Conservation (phyloP, 2,888 invertebrate species). For the Heliconius sara region DNA sequence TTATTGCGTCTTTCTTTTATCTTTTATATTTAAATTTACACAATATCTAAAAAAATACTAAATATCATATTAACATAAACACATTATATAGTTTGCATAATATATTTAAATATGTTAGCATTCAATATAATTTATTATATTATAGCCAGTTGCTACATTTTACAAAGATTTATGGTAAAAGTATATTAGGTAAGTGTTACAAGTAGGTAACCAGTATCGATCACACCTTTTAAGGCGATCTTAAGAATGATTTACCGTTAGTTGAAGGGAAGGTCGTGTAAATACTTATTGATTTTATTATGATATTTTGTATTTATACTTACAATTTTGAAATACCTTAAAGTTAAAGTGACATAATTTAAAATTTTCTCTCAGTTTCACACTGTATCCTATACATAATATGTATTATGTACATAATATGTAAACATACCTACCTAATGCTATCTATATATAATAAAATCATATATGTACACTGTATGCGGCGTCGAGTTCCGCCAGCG, state of each 20-base stretch:
- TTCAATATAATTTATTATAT: neutral
- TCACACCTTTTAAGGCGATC: neutral
- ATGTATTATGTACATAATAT: too few relatives aligned
- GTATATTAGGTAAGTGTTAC: neutral
- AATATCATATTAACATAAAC: too few relatives aligned
- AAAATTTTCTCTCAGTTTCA: too few relatives aligned
- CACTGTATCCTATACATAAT: too few relatives aligned
- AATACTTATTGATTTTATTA: neutral
- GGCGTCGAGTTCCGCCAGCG: too few relatives aligned
- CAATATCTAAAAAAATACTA: too few relatives aligned
- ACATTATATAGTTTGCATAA: neutral
- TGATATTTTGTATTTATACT: neutral
- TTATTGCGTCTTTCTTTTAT: neutral
- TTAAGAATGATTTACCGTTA: constrained; percentile 12
- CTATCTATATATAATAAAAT: too few relatives aligned
- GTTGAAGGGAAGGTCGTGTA: neutral
- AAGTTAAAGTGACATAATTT: too few relatives aligned
- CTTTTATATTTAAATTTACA: neutral
- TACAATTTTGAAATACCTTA: neutral
- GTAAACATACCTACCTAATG: too few relatives aligned
- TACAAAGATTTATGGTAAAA: neutral
- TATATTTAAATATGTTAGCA: neutral
- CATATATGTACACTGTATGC: too few relatives aligned
- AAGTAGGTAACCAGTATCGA: neutral
- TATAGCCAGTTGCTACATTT: neutral